These are phyloP conservation scores for Magallana nippona DNA, from an alignment of 2,888 invertebrate genomes.

Conservation along the genomic window DNA sequence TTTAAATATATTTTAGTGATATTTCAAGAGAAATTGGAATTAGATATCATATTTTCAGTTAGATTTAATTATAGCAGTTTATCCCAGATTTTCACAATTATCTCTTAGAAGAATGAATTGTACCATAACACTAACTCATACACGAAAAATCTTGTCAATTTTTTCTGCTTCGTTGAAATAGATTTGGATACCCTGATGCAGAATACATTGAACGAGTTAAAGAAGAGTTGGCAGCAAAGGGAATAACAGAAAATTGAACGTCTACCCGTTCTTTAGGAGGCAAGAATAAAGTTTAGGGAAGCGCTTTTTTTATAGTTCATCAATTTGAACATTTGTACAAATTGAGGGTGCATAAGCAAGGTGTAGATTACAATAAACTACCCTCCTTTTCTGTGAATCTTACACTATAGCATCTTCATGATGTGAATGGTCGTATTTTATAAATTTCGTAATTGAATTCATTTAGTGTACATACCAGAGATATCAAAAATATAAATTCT, in stretches of 20 bases:
- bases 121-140: not conserved
- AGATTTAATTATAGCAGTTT: too few species aligned
- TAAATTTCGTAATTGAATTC: not conserved
- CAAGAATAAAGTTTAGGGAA: not conserved
- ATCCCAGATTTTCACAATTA: too few species aligned
- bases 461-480: not conserved
- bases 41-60: too few species aligned
- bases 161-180: constrained; percentile 2
- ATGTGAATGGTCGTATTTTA: not conserved
- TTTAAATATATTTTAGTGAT: too few species aligned
- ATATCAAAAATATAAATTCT: too few species aligned
- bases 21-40: too few species aligned
- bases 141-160: not conserved
- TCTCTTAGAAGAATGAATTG: too few species aligned
- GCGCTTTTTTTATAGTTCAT: too few species aligned
- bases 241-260: constrained; percentile 28
- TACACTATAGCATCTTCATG: not conserved
- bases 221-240: constrained; percentile 42
- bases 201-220: constrained; percentile 38
- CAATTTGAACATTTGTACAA: too few species aligned
- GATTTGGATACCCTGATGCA: constrained; percentile 43
- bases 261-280: not conserved
- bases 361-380: too few species aligned
- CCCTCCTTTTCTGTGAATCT: too few species aligned
- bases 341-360: too few species aligned